Evolutionary conservation across 2,113 vertebrate species (phyloP).

Genomic region (Probosciger aterrimus): DNA sequence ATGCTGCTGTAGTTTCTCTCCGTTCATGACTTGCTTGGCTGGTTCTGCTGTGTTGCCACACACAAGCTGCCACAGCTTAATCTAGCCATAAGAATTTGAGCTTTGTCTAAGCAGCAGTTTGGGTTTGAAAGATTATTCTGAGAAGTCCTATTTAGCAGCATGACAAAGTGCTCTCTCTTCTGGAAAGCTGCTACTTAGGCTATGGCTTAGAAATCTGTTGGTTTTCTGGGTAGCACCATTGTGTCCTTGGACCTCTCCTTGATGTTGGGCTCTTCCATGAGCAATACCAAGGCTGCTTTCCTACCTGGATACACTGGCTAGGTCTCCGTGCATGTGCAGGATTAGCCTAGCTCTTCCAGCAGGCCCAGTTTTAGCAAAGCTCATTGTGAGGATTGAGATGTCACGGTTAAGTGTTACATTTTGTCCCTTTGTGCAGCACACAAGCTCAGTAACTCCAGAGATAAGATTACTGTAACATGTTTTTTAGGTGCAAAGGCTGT

Average conservation of each 20-base stretch:
- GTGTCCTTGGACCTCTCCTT: background rate
- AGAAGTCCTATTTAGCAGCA: background rate
- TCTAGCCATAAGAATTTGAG: background rate
- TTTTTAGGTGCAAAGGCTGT: background rate
- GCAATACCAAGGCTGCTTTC: background rate
- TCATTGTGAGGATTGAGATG: background rate
- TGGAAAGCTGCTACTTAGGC: background rate
- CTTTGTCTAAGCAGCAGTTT: background rate
- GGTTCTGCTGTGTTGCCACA: background rate
- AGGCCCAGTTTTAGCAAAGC: background rate
- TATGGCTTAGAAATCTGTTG: background rate
- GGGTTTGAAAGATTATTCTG: background rate
- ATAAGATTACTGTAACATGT: background rate
- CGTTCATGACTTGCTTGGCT: background rate
- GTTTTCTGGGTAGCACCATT: background rate
- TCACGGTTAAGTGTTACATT: background rate
- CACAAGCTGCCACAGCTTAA: background rate
- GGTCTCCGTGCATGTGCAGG: fast-evolving
- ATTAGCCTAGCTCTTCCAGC: background rate
- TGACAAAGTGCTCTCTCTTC: background rate
- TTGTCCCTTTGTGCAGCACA: background rate
- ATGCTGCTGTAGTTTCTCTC: background rate
- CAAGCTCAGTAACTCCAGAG: background rate
- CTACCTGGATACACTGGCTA: background rate
- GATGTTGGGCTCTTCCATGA: background rate